These are phyloP conservation scores for Celastrina argiolus DNA, from an alignment of 2,888 invertebrate species.

Conservation along the genomic window DNA sequence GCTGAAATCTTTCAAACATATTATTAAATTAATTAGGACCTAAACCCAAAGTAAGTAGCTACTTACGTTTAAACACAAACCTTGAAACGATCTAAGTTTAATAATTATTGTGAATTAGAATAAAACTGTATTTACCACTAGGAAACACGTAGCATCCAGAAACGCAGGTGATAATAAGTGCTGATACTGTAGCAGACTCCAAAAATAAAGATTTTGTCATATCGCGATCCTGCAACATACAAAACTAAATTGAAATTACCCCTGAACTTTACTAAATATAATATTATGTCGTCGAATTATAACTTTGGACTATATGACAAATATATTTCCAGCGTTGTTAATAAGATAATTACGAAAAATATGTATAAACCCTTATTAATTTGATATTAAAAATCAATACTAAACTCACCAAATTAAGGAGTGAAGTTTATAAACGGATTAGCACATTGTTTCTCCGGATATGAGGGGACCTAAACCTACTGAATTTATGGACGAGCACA, in stretches of 20 bases:
- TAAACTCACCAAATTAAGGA: conserved; percentile 3
- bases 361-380: background rate
- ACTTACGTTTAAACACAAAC: too few species aligned
- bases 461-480: background rate
- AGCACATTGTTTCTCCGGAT: background rate
- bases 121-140: conserved; percentile 59
- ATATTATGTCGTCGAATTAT: background rate
- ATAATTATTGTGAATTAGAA: too few species aligned
- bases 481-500: background rate
- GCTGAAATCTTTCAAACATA: background rate
- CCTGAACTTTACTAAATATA: background rate
- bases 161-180: conserved; percentile 47
- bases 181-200: conserved; percentile 34
- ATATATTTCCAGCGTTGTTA: too few species aligned
- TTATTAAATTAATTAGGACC: too few species aligned
- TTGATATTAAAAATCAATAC: background rate
- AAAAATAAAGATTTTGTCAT: conserved; percentile 10
- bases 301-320: too few species aligned
- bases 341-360: background rate
- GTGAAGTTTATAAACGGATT: conserved; percentile 18
- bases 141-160: conserved; percentile 75
- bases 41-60: too few species aligned
- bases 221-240: conserved; percentile 12
- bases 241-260: background rate
- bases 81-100: too few species aligned